A percentile compares a stretch with the other conserved stretches of the same genome.
phyloP scores from a whole-genome alignment of 2,888 invertebrate genomes.

The Hydraecia micacea region DNA sequence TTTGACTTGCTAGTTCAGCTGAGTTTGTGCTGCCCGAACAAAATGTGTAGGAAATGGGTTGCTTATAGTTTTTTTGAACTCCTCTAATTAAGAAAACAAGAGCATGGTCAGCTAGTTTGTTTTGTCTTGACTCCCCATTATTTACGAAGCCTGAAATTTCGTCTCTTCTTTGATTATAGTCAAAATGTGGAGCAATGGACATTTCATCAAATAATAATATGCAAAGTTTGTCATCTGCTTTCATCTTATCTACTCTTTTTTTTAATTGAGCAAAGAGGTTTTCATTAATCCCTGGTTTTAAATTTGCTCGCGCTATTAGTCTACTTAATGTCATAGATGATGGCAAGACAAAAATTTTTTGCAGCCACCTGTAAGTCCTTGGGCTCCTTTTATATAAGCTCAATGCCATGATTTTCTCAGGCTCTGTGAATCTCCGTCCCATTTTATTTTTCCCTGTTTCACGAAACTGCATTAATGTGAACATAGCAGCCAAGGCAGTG shows the following conservation, averaged over 20 bases:
- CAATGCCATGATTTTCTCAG: conserved; percentile 20
- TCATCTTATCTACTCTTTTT: too few relatives aligned
- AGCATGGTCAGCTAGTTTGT: conserved; percentile 25
- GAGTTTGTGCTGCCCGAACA: too few relatives aligned
- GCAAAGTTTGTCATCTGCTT: too few relatives aligned
- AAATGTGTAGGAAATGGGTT: too few relatives aligned
- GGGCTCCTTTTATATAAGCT: conserved; percentile 15
- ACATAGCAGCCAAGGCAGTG: too few relatives aligned
- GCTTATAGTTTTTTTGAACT: too few relatives aligned
- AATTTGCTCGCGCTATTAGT: conserved; percentile 14
- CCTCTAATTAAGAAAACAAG: conserved; percentile 18
- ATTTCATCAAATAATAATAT: too few relatives aligned
- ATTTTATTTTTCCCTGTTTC: neutral
- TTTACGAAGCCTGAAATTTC: conserved; percentile 21
- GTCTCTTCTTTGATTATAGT: too few relatives aligned
- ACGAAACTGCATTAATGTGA: too few relatives aligned
- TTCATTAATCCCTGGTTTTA: neutral
- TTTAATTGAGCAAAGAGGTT: too few relatives aligned
- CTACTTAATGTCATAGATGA: conserved; percentile 1
- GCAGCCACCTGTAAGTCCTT: conserved; percentile 9
- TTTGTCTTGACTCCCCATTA: conserved; percentile 13
- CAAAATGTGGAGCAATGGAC: too few relatives aligned
- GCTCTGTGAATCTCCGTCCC: conserved; percentile 2
- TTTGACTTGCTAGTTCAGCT: too few relatives aligned
- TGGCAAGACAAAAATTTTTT: conserved; percentile 4